These are phyloP conservation scores for Patagioenas fasciata DNA, from an alignment of 2,113 vertebrate genomes.

Conservation along the genomic window DNA sequence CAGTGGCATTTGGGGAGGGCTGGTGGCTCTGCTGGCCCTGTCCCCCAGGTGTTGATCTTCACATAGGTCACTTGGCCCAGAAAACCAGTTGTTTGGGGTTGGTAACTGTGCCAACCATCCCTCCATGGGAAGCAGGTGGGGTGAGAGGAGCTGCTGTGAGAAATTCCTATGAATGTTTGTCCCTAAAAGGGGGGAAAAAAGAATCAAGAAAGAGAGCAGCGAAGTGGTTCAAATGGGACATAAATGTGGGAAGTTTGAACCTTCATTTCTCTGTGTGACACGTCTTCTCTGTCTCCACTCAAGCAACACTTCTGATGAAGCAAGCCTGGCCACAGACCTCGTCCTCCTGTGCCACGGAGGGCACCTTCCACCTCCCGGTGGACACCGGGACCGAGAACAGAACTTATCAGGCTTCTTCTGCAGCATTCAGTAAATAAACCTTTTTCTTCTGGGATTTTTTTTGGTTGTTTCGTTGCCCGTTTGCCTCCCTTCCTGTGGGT, in stretches of 20 bases:
- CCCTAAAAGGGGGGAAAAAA: neutral
- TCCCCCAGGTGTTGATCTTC: neutral
- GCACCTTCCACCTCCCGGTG: conserved; percentile 90
- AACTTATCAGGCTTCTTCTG: conserved; percentile 89
- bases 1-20: neutral
- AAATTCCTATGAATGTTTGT: neutral
- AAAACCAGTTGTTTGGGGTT: neutral
- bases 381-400: conserved; percentile 88
- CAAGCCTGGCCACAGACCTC: conserved; percentile 89
- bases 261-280: conserved; percentile 65
- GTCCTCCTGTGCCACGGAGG: conserved; percentile 85
- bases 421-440: conserved; percentile 88
- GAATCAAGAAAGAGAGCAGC: neutral
- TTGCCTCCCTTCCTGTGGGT: neutral
- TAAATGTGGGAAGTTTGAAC: neutral
- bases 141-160: neutral
- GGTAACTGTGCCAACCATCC: neutral
- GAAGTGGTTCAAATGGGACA: neutral
- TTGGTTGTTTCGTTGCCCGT: neutral
- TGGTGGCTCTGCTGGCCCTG: neutral
- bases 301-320: conserved; percentile 91
- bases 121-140: neutral
- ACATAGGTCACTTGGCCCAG: neutral
- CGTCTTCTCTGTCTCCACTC: conserved; percentile 78
- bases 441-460: conserved; percentile 38